phyloP scores from a whole-genome alignment of 2,888 invertebrate species.

The Chydorus sphaericus region DNA sequence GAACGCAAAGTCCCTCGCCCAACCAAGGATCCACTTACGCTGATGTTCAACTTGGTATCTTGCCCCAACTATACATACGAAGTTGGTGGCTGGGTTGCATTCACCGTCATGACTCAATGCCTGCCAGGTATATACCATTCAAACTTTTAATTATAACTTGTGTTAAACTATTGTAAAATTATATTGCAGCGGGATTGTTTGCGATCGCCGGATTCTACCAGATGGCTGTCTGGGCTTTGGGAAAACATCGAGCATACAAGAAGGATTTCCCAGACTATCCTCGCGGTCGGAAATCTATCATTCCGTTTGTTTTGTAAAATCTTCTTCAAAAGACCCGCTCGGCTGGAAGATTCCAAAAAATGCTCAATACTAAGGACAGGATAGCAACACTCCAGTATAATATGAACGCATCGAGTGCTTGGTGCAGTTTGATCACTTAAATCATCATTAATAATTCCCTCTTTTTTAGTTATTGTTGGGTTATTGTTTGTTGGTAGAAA shows the following conservation, averaged over 20 bases:
- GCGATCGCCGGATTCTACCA: slow-evolving; percentile 84
- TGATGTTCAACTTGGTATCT: slow-evolving; percentile 77
- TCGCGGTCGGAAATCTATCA: slow-evolving; percentile 68
- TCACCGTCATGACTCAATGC: slow-evolving; percentile 87
- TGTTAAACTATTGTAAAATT: background rate
- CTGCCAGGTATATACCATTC: slow-evolving; percentile 52
- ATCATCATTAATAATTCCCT: too few species aligned
- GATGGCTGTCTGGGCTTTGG: slow-evolving; percentile 94
- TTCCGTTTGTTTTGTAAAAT: slow-evolving; percentile 66
- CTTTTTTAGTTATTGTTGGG: too few species aligned
- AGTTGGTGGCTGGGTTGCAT: slow-evolving; percentile 81
- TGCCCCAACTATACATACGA: slow-evolving; percentile 99
- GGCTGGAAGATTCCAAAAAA: background rate
- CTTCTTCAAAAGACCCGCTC: slow-evolving; percentile 1
- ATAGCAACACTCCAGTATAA: too few species aligned
- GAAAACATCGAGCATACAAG: slow-evolving; percentile 85
- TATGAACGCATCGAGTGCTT: too few species aligned
- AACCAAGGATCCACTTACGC: slow-evolving; percentile 71
- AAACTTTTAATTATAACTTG: slow-evolving; percentile 5
- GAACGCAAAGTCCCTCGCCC: slow-evolving; percentile 77
- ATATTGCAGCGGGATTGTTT: slow-evolving; percentile 69
- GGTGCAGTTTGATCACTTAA: too few species aligned
- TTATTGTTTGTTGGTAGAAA: too few species aligned
- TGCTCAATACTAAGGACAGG: background rate
- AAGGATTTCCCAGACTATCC: slow-evolving; percentile 90